Evolutionary conservation across 1,140 invertebrate species (phyloP), one percentile per base, ranked within the genome.

Genomic region (Lerema accius): DNA sequence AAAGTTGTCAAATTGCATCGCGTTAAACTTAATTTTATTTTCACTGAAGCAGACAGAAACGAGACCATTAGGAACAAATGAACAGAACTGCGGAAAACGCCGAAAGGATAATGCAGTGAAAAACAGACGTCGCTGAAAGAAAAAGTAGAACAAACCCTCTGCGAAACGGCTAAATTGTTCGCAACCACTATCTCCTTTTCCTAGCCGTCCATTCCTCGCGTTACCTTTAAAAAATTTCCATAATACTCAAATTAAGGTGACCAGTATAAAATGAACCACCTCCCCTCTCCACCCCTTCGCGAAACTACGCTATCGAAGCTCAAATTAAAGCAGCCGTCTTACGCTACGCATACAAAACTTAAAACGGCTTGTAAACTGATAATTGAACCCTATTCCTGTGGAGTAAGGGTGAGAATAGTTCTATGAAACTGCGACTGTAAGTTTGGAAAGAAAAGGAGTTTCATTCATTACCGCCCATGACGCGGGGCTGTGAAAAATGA

Each of bases 401-500:
- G 28, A 1, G 9, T 53, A 63, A 37, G 49, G 23, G 14, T 43
- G 15, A 37, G 2, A 45, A 45, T 63, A 15, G 9, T 23, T 45
- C 46, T 17, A 14, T n/a, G n/a, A 13, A n/a, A 9, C 4, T 35
- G 7, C 0, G 32, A 0, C 10, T 42, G 3, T 10, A 42, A 40
- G 7, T 53, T 55, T 43, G 51, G 9, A 3, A 55, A 28, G 59
- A 40, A 50, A 62, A 62, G 13, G 46, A 49, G 58, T 50, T 51
- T 62, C 60, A 63, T 63, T 63, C 60, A 63, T 63, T 63, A 63
- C 48, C 26, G 49, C 11, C 39, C 60, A 43, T 63, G 60, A 63
- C 60, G 49, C 39, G 37, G 40, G 49, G 26, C 28, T 39, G 60
- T 63, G 60, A 63, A 63, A 63, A 63, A 63, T 63, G 48, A 63